Evolutionary conservation across 2,888 invertebrate genomes (phyloP).

Genomic region (Nemotelus nigrinus): DNA sequence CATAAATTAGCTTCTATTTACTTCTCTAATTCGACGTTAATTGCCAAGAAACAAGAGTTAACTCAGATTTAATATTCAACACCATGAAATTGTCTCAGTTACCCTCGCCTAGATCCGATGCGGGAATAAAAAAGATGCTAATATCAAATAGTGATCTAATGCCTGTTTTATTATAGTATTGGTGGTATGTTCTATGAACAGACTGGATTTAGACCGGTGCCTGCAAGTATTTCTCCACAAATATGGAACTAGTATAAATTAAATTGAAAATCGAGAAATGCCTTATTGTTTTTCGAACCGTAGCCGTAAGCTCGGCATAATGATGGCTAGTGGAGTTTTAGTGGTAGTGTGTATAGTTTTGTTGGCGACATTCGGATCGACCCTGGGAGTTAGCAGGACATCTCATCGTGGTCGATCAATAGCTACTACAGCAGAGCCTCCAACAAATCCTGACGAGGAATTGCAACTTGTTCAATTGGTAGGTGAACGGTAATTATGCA

Average conservation of each 20-base stretch:
- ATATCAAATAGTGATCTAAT: constrained; percentile 4
- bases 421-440: neutral
- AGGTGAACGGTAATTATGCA: constrained; percentile 2
- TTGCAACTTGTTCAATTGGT: constrained; percentile 42
- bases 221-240: neutral
- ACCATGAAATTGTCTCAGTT: neutral
- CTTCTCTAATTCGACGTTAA: neutral
- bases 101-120: neutral
- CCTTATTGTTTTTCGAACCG: constrained; percentile 39
- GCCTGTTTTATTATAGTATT: neutral
- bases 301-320: constrained; percentile 37
- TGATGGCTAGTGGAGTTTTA: constrained; percentile 40
- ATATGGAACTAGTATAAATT: constrained; percentile 14
- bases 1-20: too few species aligned
- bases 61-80: too few species aligned
- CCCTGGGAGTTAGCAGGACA: neutral
- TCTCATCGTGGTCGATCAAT: neutral
- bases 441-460: constrained; percentile 29
- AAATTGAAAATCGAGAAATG: constrained; percentile 27
- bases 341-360: constrained; percentile 31
- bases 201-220: constrained; percentile 15
- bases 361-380: constrained; percentile 23
- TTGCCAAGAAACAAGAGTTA: neutral
- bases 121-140: neutral
- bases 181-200: constrained; percentile 15